Base-by-base conservation (phyloP, 1,140 invertebrate species). In the Stegodyphus mimosarum region DNA sequence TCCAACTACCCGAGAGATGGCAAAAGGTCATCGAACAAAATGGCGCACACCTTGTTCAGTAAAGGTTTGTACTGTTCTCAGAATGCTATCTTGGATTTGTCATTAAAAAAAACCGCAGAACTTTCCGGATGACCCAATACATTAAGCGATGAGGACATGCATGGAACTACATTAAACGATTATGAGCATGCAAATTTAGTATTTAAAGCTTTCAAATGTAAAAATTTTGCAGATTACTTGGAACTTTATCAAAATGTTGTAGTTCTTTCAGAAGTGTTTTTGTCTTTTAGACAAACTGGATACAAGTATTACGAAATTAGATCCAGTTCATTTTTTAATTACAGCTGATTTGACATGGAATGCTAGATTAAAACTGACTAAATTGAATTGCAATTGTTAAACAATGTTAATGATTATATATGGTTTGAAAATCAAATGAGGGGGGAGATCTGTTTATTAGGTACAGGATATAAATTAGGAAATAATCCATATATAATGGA, bases 401-500 rank as follows among this genome's bases (percentile, higher is more conserved):
- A 9, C n/a, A 13, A 71, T 13, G 67, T 80, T 11, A 63, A 71
- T 50, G 53, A 60, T 48, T 50, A 80, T 50, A 51, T 71, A 7
- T 80, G 64, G 64, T 71, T 80, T 7, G 77, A 80, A n/a, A n/a
- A 3, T 11, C 67, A 80, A 13, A 50, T 49, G 77, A 15, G 51
- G 55, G 52, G 77, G 7, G 77, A 52, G 0, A 71, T 80, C n/a
- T 49, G 66, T 9, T 50, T 71, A 1, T 33, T 80, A 11, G 67
- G 77, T 5, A 88, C 89, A 60, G 6, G 52, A 49, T 80, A 55
- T 3, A 18, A 13, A 5, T 4, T 52, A 49, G 67, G 66, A 49
- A 80, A 80, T 18, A 80, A 71, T n/a, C 77, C 67, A 0, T 70
- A 71, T 7, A 10, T 80, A 60, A 2, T 11, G 1, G 33, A 80